Evolutionary conservation across 2,797 vertebrate genomes (phyloP), one percentile per base, ranked within the genome.

Genomic region (Poeciliopsis gracilis): DNA sequence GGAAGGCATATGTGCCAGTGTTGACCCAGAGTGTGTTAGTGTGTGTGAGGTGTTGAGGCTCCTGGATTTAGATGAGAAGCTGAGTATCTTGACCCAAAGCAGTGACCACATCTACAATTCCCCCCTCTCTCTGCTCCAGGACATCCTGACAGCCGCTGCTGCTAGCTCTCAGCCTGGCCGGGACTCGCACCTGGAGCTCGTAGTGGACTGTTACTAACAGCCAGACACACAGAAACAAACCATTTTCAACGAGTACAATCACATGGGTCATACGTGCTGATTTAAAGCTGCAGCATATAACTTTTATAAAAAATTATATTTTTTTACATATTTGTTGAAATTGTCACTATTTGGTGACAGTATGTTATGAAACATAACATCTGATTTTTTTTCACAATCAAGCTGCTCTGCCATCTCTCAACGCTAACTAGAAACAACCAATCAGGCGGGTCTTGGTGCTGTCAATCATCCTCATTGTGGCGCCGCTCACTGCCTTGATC

Each of bases 91-190:
- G 88, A 91, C 85, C 77, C 89, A 84, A 72, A 94, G 95, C 91
- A 93, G 95, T 46, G 93, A 95, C 91, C 92, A 96, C 81, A n/a
- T 96, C 84, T 90, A 96, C 76, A 95, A 95, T 88, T 95, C 94
- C 1, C 88, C 92, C 3, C 92, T 94, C 38, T 95, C 95, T 46
- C 93, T 93, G 71, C 92, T 96, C 82, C 94, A 95, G 86, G 94
- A 95, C 78, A 94, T 95, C 11, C 85, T 94, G 81, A 92, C 86
- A 0, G 77, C 86, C 0, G 78, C 87, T 6, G 30, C 41, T 0
- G 36, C 89, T 66, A 86, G 87, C 83, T 5, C 82, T 41, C 82
- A 71, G 28, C n/a, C 88, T 20, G 76, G 82, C 47, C 38, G 79
- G 41, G 46, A 91, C 36, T 30, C 75, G 2, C 84, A 77, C 0